Conservation (phyloP, 2,888 invertebrate species). For the Junonia oenone region DNA sequence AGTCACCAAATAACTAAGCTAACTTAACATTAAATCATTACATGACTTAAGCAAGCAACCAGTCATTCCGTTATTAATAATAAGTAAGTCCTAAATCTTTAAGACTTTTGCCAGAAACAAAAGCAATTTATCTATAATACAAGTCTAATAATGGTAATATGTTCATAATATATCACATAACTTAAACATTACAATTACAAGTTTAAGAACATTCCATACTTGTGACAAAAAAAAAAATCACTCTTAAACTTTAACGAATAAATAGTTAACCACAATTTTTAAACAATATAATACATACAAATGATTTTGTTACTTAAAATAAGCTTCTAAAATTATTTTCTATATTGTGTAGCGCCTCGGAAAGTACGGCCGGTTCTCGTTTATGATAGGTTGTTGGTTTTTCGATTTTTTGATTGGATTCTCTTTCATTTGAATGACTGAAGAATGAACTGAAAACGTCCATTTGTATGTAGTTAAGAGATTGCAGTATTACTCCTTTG, state of each 20-base stretch:
- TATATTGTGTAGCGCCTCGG: slow-evolving; percentile 58
- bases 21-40: too few species aligned
- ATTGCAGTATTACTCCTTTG: slow-evolving; percentile 63
- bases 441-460: slow-evolving; percentile 69
- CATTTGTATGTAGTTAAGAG: slow-evolving; percentile 73
- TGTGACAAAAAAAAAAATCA: slow-evolving; percentile 13
- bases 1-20: too few species aligned
- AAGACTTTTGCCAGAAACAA: background rate
- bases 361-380: slow-evolving; percentile 54
- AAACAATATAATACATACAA: slow-evolving; percentile 24
- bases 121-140: background rate
- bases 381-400: slow-evolving; percentile 36
- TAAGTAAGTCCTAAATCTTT: too few species aligned
- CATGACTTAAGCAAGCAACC: too few species aligned
- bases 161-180: slow-evolving; percentile 10
- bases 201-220: slow-evolving; percentile 10
- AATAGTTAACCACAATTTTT: slow-evolving; percentile 30
- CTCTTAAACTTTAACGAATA: slow-evolving; percentile 20
- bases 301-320: slow-evolving; percentile 47
- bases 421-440: slow-evolving; percentile 36
- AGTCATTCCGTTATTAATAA: too few species aligned
- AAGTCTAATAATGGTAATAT: background rate
- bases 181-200: slow-evolving; percentile 11
- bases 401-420: slow-evolving; percentile 34
- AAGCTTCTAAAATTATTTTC: slow-evolving; percentile 70